These are phyloP conservation scores for Falco cherrug DNA, from an alignment of 2,797 vertebrate genomes.

Conservation along the genomic window DNA sequence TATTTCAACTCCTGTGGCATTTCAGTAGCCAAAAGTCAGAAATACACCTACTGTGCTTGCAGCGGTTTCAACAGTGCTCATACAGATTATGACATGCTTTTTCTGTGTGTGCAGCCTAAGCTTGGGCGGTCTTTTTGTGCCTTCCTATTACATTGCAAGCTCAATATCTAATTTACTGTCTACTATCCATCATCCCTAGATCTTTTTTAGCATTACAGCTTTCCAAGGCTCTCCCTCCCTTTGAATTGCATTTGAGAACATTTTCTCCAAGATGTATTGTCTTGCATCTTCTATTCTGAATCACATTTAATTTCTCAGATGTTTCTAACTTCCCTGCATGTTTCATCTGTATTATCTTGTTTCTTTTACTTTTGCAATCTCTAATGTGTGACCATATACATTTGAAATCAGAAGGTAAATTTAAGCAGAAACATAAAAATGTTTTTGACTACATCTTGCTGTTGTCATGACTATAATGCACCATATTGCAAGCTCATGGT, in stretches of 20 bases:
- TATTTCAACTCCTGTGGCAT: not conserved
- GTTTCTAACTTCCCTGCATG: not conserved
- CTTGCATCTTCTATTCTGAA: not conserved
- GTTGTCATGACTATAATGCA: not conserved
- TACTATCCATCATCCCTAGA: not conserved
- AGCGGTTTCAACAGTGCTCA: not conserved
- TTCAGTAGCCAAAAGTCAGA: not conserved
- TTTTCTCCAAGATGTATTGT: not conserved
- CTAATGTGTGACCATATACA: not conserved
- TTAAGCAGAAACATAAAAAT: not conserved
- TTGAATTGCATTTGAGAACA: not conserved
- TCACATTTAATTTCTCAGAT: not conserved
- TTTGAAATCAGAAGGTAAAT: not conserved
- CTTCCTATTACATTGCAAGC: not conserved
- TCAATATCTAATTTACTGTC: conserved; percentile 34
- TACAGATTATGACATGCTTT: not conserved
- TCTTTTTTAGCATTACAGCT: not conserved
- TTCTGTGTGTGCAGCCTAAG: not conserved
- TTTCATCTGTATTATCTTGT: not conserved
- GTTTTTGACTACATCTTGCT: not conserved
- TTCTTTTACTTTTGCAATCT: not conserved
- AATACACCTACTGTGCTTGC: not conserved
- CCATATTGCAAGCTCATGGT: not conserved
- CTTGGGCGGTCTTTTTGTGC: not conserved
- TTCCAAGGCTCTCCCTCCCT: not conserved